A percentile compares a stretch with the other conserved stretches of the same genome.
These are phyloP conservation scores for Callosobruchus maculatus DNA, from an alignment of 2,888 invertebrate genomes.

Conservation along the genomic window DNA sequence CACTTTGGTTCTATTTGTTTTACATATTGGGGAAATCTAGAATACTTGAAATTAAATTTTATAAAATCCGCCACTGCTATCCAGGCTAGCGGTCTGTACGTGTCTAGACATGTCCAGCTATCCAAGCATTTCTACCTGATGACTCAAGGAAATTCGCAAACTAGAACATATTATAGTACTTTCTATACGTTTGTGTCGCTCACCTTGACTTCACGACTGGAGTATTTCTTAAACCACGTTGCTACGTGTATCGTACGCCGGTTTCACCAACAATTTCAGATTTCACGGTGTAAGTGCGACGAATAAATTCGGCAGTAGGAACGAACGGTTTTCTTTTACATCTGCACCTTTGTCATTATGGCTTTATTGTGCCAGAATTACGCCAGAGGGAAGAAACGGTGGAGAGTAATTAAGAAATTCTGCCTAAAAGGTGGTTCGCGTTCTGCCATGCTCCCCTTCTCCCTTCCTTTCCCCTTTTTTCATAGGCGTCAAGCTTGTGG, in stretches of 20 bases:
- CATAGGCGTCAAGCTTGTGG: neutral
- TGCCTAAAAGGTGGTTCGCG: neutral
- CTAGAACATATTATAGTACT: no score
- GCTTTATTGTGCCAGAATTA: slow-evolving; percentile 20
- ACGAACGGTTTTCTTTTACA: slow-evolving; percentile 23
- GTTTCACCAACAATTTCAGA: slow-evolving; percentile 25
- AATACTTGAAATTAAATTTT: no score
- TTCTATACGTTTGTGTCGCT: no score
- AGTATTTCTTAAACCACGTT: slow-evolving; percentile 36
- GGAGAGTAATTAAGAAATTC: neutral
- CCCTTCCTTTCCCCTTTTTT: neutral
- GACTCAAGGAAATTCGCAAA: no score
- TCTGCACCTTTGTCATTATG: slow-evolving; percentile 29
- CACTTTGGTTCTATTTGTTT: no score
- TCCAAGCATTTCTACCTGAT: no score
- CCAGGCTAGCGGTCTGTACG: no score
- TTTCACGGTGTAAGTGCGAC: slow-evolving; percentile 21
- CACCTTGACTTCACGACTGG: no score
- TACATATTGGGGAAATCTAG: no score
- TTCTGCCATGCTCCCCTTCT: neutral
- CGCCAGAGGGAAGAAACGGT: neutral
- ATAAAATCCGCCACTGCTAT: no score
- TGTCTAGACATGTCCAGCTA: no score
- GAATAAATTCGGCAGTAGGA: slow-evolving; percentile 19
- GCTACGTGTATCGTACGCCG: slow-evolving; percentile 39